A percentile compares a stretch with the other conserved stretches of the same genome.
Evolutionary conservation across 2,888 invertebrate species (phyloP).

Genomic region (Scelioninae gen. 2): DNA sequence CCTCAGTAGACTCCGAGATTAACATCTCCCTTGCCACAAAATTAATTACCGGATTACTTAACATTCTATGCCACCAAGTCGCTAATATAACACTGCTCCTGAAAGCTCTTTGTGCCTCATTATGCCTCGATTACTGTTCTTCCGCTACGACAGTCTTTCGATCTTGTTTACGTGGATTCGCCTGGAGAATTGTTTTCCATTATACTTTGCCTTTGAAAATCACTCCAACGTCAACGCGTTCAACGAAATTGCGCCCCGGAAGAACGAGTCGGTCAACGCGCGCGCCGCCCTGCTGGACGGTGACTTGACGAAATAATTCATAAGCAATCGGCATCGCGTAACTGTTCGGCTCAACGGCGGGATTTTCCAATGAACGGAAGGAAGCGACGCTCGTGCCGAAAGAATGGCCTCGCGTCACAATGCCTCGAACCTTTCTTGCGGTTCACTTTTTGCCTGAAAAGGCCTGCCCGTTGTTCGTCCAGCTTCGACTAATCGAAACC

Average conservation of each 20-base stretch:
- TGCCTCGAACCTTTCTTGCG: constrained; percentile 53
- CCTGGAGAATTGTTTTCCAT: constrained; percentile 29
- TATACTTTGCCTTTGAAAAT: constrained; percentile 21
- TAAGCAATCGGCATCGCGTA: too few relatives aligned
- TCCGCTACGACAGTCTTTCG: constrained; percentile 41
- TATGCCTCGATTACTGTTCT: constrained; percentile 57
- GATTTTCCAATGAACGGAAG: constrained; percentile 30
- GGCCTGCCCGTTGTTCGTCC: constrained; percentile 59
- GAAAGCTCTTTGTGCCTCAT: constrained; percentile 61
- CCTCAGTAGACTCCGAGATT: constrained; percentile 51
- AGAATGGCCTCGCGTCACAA: constrained; percentile 45
- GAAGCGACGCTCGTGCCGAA: constrained; percentile 29
- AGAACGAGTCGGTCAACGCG: too few relatives aligned
- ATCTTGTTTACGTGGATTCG: constrained; percentile 49
- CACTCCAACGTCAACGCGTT: constrained; percentile 1
- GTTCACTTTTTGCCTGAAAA: constrained; percentile 61
- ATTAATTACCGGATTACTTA: constrained; percentile 71
- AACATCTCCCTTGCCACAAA: constrained; percentile 63
- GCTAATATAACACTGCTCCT: constrained; percentile 57
- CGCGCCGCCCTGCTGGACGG: too few relatives aligned
- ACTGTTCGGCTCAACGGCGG: constrained; percentile 20
- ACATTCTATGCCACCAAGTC: constrained; percentile 68
- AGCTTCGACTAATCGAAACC: constrained; percentile 64
- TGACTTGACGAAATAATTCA: too few relatives aligned
- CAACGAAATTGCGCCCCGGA: neutral